Evolutionary conservation across 2,888 invertebrate genomes (phyloP), one percentile per base, ranked within the genome.

Genomic region (Eudemis profundana): DNA sequence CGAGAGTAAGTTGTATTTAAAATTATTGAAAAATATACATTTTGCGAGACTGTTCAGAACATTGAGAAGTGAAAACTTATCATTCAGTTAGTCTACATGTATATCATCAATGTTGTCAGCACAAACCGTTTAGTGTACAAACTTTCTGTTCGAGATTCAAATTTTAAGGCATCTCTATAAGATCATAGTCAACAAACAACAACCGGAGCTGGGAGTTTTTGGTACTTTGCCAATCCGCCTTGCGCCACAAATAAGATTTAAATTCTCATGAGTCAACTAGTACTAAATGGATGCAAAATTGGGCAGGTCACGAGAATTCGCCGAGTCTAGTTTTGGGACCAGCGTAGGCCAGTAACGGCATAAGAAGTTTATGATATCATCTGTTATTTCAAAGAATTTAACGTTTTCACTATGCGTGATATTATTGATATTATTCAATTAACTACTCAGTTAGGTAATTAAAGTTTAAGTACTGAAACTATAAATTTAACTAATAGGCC

Each of bases 221-320:
- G 87, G 87, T 83, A 76, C 74, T 70, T 67, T 83, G 87, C 86
- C 86, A 87, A 84, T 78, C 81, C 74, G 77, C 77, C 78, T 75
- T 79, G 81, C 77, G 80, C 77, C 77, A 82, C 76, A 86, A 86
- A 90, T 89, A 89, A 89, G 89, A 90, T 90, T 90, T 89, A 90
- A 90, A 90, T 89, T 59, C 36, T 51, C 57, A 44, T 36, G 50
- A 44, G 46, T 36, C 57, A 47, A 46, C 47, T 59, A 19, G 27
- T 29, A 44, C 56, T 44, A 56, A 56, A 56, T 56, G n/a, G 27
- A 44, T 56, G 42, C 19, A n/a, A 62, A 38, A 44, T 36, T 15
- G 29, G 46, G 36, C n/a, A 40, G 44, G 46, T 33, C 17, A 46
- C 21, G 23, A 46, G 17, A 54, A 17, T 46, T 27, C 29, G 44